A percentile compares a stretch with the other conserved stretches of the same genome.
These are phyloP conservation scores for Cheilosia pagana DNA, from an alignment of 2,888 invertebrate genomes.

Conservation along the genomic window DNA sequence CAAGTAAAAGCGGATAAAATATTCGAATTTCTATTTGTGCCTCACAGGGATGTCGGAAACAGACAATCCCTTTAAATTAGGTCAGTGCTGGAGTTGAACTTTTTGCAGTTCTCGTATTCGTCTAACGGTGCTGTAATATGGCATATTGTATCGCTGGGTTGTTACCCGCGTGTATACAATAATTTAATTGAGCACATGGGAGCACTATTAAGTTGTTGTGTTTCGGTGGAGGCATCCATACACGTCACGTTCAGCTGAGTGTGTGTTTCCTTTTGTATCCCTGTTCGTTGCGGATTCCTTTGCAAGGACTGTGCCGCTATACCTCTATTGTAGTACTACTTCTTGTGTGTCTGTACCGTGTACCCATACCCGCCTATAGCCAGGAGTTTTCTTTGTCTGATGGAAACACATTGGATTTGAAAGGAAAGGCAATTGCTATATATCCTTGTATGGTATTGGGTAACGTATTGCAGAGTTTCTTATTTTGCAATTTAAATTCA, in stretches of 20 bases:
- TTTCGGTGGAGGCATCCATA: constrained; percentile 8
- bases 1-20: constrained; percentile 7
- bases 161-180: constrained; percentile 53
- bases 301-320: constrained; percentile 26
- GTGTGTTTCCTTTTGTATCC: constrained; percentile 3
- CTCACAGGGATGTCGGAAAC: constrained; percentile 7
- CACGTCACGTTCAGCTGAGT: constrained; percentile 61
- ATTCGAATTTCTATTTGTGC: background rate
- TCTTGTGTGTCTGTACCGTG: constrained; percentile 3
- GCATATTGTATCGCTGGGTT: background rate
- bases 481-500: constrained; percentile 70
- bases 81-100: constrained; percentile 14
- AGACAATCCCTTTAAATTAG: constrained; percentile 34
- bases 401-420: background rate
- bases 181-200: constrained; percentile 68
- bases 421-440: constrained; percentile 9
- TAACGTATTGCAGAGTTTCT: background rate
- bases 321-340: background rate
- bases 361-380: background rate
- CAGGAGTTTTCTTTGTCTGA: constrained; percentile 4
- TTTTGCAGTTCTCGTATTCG: background rate
- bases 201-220: constrained; percentile 56
- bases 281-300: constrained; percentile 14
- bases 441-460: constrained; percentile 7
- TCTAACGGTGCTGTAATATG: background rate